Conservation (phyloP, 2,113 vertebrate genomes). For the Aleadryas rufinucha region DNA sequence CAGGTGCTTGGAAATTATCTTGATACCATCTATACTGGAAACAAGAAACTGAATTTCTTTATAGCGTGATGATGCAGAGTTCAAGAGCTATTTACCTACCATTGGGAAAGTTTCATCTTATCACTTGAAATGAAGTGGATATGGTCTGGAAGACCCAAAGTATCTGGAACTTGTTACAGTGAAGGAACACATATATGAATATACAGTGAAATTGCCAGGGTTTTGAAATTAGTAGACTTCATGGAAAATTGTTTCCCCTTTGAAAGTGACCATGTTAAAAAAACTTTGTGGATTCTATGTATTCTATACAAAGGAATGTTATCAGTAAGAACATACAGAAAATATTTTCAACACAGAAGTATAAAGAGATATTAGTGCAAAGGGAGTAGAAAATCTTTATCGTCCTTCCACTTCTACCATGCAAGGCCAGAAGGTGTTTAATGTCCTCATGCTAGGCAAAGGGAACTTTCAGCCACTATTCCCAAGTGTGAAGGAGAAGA, state of each 20-base stretch:
- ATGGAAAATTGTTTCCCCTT: not conserved
- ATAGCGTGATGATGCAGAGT: not conserved
- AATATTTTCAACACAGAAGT: not conserved
- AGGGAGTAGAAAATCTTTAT: not conserved
- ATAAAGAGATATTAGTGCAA: not conserved
- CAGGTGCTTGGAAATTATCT: not conserved
- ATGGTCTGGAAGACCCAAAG: not conserved
- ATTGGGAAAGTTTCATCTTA: not conserved
- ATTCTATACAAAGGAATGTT: not conserved
- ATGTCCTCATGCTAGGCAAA: not conserved
- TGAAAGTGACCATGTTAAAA: not conserved
- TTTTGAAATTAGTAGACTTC: not conserved
- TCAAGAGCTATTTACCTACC: not conserved
- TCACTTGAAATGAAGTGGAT: not conserved
- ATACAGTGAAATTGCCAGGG: accelerated
- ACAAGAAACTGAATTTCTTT: not conserved
- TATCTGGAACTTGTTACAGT: not conserved
- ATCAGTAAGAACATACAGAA: not conserved
- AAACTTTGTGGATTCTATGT: not conserved
- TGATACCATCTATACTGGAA: not conserved
- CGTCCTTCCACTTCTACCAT: not conserved
- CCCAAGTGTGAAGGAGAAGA: not conserved
- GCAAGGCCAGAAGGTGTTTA: not conserved
- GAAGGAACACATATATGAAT: not conserved
- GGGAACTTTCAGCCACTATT: not conserved